Base-by-base conservation (phyloP, 2,797 vertebrate species). In the Tympanoctomys barrerae region DNA sequence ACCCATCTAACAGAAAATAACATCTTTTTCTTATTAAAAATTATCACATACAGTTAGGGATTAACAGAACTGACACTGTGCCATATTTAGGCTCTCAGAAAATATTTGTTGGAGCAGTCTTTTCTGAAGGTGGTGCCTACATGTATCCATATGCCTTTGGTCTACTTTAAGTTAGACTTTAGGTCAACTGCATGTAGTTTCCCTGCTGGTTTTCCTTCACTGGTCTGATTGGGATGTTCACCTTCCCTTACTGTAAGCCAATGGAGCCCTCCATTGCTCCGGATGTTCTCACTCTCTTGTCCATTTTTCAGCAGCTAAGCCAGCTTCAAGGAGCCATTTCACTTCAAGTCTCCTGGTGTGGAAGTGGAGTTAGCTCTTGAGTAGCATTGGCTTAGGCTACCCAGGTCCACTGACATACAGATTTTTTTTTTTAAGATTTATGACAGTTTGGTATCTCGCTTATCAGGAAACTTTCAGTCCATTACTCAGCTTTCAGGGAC, bases 401-500 rank as follows among this genome's bases (percentile, higher is more conserved):
- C 84, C 26, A 26, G 7, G 12, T 12, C 22, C 26, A 26, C 83
- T 49, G 79, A 68, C 33, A 49, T 42, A 16, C 46, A 42, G n/a
- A 14, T 12, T 36, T 85, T 42, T 36, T 54, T 22, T 83, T 42
- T 59, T 7, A 12, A 81, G 36, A 39, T 39, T 46, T 33, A 9
- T 64, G 78, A 64, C 33, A 82, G 75, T n/a, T 66, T 83, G 70
- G 24, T 42, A 77, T 16, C 84, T 96, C 88, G 75, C 12, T 86
- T 96, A 61, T 95, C 6, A 85, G 80, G 85, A 54, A 89, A 70
- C 9, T 80, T 89, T 26, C 14, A 89, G 71, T 46, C 18, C 14
- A 1, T 91, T 59, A 71, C 28, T 92, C 68, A 85, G 0, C 1
- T 87, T 71, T 75, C 64, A 90, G 90, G 61, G 62, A 62, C 7